Percentiles rank a stretch among this genome's conserved stretches.
Evolutionary conservation across 2,888 invertebrate genomes (phyloP).

Genomic region (Pyrochroa serraticornis): DNA sequence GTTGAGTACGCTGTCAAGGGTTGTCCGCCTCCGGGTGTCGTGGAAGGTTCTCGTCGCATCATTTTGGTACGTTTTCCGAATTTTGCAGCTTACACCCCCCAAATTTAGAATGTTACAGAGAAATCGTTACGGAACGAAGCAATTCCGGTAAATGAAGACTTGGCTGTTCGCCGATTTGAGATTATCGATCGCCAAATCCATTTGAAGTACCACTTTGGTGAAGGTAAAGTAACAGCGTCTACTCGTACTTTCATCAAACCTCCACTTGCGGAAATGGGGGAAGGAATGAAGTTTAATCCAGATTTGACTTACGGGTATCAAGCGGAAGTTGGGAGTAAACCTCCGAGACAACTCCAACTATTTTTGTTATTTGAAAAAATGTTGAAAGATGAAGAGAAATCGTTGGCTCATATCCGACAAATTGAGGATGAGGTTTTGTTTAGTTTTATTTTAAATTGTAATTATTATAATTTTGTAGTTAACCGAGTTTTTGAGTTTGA

Average conservation of each 20-base stretch:
- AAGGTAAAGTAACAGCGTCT: conserved; percentile 66
- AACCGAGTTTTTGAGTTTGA: conserved; percentile 57
- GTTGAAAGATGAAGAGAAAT: conserved; percentile 66
- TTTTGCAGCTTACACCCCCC: neutral
- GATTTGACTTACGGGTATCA: conserved; percentile 70
- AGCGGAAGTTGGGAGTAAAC: conserved; percentile 67
- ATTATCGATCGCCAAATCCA: conserved; percentile 66
- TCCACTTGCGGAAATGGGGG: conserved; percentile 72
- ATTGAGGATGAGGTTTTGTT: conserved; percentile 55
- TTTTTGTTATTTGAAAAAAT: conserved; percentile 68
- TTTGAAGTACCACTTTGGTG: conserved; percentile 68
- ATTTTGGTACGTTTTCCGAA: conserved; percentile 46
- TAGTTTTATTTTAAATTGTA: neutral
- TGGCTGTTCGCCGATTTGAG: conserved; percentile 70
- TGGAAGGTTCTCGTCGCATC: conserved; percentile 49
- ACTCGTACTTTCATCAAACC: conserved; percentile 73
- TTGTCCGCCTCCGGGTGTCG: conserved; percentile 45
- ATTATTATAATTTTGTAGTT: conserved; percentile 45
- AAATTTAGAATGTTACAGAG: conserved; percentile 64
- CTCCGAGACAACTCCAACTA: conserved; percentile 67
- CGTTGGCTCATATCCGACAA: conserved; percentile 63
- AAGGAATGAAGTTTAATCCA: conserved; percentile 68
- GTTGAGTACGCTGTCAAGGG: conserved; percentile 53
- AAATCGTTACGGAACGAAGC: conserved; percentile 65
- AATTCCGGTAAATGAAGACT: conserved; percentile 65